Conservation (phyloP, 2,113 vertebrate species). For the Pomatorhinus ruficollis region DNA sequence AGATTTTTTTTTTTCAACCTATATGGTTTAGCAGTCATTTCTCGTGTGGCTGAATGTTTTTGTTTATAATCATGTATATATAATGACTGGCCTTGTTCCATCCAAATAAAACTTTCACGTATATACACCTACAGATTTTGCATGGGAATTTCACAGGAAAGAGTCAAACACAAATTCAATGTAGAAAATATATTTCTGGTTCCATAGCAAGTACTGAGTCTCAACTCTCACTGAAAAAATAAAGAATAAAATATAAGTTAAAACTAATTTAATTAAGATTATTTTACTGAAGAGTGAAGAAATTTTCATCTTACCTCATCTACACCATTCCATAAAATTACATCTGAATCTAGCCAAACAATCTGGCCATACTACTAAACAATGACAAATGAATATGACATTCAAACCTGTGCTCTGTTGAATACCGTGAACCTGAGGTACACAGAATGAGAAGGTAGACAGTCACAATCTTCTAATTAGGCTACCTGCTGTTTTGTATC, state of each 20-base stretch:
- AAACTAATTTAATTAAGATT: conserved; percentile 19
- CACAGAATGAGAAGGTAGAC: not conserved
- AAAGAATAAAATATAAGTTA: conserved; percentile 1
- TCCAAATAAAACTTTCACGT: not conserved
- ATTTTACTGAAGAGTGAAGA: conserved; percentile 1
- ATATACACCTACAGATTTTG: not conserved
- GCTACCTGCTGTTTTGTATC: not conserved
- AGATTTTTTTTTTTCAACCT: not conserved
- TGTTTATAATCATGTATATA: not conserved
- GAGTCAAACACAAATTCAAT: not conserved
- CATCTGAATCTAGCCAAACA: not conserved
- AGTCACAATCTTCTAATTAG: not conserved
- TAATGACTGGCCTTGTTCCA: not conserved
- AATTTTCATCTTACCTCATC: not conserved
- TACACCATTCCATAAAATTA: not conserved
- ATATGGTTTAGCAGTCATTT: not conserved
- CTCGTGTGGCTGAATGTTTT: not conserved
- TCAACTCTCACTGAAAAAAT: not conserved
- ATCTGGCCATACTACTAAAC: not conserved
- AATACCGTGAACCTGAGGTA: not conserved
- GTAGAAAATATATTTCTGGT: not conserved
- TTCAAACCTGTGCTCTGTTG: not conserved
- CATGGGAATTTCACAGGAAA: not conserved
- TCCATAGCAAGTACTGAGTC: not conserved
- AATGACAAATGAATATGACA: not conserved